phyloP scores from a whole-genome alignment of 2,113 vertebrate genomes.

The Limanda limanda region DNA sequence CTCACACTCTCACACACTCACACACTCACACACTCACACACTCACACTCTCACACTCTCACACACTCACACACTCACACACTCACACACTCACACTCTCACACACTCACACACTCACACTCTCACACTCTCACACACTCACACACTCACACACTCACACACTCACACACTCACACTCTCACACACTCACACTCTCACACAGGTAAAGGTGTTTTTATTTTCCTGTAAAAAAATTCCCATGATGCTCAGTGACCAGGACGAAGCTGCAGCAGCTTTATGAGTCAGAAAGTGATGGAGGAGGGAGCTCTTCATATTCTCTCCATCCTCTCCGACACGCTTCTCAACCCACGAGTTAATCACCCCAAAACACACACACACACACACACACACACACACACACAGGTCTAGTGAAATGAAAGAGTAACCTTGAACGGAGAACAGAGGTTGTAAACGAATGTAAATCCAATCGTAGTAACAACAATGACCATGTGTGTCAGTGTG shows the following conservation, averaged over 20 bases:
- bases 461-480: slow-evolving; percentile 28
- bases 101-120: not conserved
- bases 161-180: not conserved
- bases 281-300: slow-evolving; percentile 1
- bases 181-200: not conserved
- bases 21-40: not conserved
- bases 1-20: not conserved
- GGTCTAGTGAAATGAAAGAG: slow-evolving; percentile 66
- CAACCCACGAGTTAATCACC: slow-evolving; percentile 35
- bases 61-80: not conserved
- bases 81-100: not conserved
- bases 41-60: not conserved
- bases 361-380: slow-evolving; percentile 47
- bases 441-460: slow-evolving; percentile 45
- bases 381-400: slow-evolving; percentile 47
- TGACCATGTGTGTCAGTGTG: not conserved
- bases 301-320: slow-evolving; percentile 36
- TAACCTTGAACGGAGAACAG: slow-evolving; percentile 55
- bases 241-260: slow-evolving; percentile 14
- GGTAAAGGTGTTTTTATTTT: not conserved
- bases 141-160: not conserved
- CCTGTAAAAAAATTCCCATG: not conserved
- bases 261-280: slow-evolving; percentile 39
- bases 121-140: not conserved
- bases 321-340: slow-evolving; percentile 48